These are phyloP conservation scores for Ophion obscuratus DNA, from an alignment of 2,888 invertebrate species.

Conservation along the genomic window DNA sequence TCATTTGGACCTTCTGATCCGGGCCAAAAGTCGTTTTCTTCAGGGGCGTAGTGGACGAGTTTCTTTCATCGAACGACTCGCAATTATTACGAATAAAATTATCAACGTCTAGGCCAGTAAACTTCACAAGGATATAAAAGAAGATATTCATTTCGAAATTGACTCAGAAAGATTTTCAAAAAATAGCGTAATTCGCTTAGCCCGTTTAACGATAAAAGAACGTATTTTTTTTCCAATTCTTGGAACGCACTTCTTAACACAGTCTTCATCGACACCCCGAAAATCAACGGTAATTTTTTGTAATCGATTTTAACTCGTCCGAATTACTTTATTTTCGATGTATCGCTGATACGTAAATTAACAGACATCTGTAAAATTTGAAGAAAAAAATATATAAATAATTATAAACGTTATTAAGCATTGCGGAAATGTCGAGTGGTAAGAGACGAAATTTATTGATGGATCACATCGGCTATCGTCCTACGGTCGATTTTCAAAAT, in stretches of 20 bases:
- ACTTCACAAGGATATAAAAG: background rate
- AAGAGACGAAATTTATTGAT: background rate
- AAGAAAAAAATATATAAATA: background rate
- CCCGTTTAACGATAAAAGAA: background rate
- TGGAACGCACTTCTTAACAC: background rate
- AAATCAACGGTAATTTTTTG: background rate
- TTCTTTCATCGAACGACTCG: background rate
- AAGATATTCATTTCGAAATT: background rate
- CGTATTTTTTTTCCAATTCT: background rate
- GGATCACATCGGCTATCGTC: background rate
- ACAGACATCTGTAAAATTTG: background rate
- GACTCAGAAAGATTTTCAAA: background rate
- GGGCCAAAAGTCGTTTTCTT: background rate
- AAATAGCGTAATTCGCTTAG: background rate
- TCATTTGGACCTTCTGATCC: background rate
- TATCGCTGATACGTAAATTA: background rate
- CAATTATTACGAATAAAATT: background rate
- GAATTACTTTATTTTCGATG: background rate
- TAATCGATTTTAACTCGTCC: background rate
- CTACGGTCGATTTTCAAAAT: background rate
- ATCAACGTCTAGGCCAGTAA: background rate
- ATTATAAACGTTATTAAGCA: background rate
- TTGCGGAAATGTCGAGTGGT: background rate
- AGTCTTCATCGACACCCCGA: background rate
- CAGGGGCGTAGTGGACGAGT: too few relatives aligned